phyloP scores from a whole-genome alignment of 1,140 invertebrate genomes.

The Proctacanthus coquilletti region DNA sequence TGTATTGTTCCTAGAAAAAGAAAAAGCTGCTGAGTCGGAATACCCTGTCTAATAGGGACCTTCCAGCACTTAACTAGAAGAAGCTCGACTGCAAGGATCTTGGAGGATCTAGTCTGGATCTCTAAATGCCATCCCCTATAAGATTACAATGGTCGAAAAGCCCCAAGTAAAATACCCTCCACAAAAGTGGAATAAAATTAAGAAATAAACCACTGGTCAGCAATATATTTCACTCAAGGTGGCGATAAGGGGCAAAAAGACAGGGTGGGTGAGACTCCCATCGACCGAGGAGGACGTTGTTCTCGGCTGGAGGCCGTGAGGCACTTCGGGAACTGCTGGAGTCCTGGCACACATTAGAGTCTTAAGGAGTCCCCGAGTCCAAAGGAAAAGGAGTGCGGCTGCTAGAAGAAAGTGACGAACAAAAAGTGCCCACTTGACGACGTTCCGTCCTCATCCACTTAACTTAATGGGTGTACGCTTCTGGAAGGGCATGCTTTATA shows the following conservation, averaged over 20 bases:
- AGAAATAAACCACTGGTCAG: background rate
- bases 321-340: background rate
- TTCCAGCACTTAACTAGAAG: too few relatives aligned
- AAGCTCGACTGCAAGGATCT: too few relatives aligned
- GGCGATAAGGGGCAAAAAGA: background rate
- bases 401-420: background rate
- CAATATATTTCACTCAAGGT: slow-evolving; percentile 1
- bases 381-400: background rate
- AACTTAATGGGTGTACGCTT: background rate
- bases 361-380: background rate
- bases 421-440: background rate
- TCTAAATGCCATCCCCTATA: too few relatives aligned
- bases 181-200: background rate
- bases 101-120: too few relatives aligned
- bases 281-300: background rate
- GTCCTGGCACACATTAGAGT: background rate
- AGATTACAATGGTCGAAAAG: too few relatives aligned
- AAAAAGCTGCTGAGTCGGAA: too few relatives aligned
- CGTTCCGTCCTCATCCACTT: background rate
- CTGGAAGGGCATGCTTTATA: background rate
- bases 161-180: too few relatives aligned
- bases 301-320: background rate
- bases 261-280: background rate
- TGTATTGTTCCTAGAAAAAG: too few relatives aligned
- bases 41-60: too few relatives aligned